Conservation (phyloP, 2,113 vertebrate species). For the Butorides virescens region DNA sequence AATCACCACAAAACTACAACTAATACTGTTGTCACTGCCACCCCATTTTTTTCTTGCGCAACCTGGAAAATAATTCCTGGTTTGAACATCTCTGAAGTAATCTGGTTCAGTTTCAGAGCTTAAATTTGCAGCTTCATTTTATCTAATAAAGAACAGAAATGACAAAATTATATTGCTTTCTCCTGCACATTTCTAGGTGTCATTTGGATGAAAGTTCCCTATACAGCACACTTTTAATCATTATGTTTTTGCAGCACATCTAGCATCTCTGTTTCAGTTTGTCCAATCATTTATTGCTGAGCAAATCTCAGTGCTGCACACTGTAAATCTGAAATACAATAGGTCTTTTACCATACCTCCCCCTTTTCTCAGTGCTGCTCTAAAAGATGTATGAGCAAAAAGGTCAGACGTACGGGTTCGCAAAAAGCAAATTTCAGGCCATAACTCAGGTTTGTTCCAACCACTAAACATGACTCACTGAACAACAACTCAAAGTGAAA, state of each 20-base stretch:
- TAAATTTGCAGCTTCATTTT: background rate
- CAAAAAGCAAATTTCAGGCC: background rate
- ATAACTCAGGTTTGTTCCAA: background rate
- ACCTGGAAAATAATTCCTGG: background rate
- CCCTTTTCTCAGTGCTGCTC: background rate
- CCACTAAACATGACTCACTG: background rate
- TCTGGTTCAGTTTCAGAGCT: background rate
- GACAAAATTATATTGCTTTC: background rate
- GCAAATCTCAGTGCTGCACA: background rate
- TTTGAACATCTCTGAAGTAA: background rate
- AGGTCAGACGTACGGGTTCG: background rate
- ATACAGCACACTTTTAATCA: background rate
- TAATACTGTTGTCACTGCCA: background rate
- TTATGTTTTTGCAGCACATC: background rate
- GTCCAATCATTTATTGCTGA: background rate
- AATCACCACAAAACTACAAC: background rate
- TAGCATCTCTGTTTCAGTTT: background rate
- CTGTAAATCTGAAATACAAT: slow-evolving; percentile 6
- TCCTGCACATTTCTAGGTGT: background rate
- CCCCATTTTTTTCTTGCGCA: background rate
- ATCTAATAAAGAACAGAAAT: background rate
- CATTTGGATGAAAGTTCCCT: background rate
- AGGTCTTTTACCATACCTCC: background rate
- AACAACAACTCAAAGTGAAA: background rate
- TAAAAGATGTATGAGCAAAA: background rate